Conservation (phyloP, 2,797 vertebrate genomes). For the Etheostoma perlongum region DNA sequence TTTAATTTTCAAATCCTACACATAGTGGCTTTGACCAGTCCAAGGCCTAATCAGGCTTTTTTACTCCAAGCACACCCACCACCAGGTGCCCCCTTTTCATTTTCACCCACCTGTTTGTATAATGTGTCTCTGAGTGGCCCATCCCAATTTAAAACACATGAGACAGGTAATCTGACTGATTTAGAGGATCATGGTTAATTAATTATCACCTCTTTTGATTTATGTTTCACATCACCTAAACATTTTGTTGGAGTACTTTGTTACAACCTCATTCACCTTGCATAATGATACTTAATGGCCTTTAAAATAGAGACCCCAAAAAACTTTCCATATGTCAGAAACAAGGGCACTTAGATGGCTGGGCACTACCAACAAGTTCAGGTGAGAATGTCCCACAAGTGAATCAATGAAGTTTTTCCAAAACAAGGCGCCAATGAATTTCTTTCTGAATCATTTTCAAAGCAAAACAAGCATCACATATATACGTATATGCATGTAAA, state of each 20-base stretch:
- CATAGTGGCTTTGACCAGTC: not conserved
- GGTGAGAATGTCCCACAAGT: not conserved
- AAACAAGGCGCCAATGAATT: not conserved
- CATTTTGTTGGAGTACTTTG: not conserved
- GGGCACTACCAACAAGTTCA: not conserved
- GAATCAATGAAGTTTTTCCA: not conserved
- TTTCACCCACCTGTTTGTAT: not conserved
- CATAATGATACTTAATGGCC: not conserved
- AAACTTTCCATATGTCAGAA: not conserved
- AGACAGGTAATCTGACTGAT: not conserved
- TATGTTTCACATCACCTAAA: not conserved
- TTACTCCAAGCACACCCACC: too few species aligned
- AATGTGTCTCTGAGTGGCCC: not conserved
- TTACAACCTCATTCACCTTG: not conserved
- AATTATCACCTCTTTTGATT: not conserved
- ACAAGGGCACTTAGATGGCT: not conserved
- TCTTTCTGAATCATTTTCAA: not conserved
- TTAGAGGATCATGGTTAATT: not conserved
- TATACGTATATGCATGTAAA: not conserved
- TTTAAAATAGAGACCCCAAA: not conserved
- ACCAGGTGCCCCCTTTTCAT: too few species aligned
- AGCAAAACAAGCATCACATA: not conserved
- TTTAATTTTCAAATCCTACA: not conserved
- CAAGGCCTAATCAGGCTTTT: too few species aligned
- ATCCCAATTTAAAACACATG: not conserved